Evolutionary conservation across 2,888 invertebrate genomes (phyloP), one percentile per base, ranked within the genome.

Genomic region (Ariolimax columbianus): DNA sequence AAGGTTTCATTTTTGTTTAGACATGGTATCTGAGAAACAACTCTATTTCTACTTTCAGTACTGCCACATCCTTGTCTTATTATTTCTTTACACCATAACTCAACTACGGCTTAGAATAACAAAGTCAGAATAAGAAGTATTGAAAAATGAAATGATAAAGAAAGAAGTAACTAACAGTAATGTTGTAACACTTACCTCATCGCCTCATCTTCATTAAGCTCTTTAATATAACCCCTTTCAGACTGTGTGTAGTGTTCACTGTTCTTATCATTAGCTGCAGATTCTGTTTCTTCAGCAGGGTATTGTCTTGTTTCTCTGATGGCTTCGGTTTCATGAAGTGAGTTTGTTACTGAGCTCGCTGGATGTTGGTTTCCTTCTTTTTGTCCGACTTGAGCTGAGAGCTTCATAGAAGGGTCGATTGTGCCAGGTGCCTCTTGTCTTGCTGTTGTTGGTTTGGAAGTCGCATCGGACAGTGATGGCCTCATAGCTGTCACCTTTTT

Each of bases 181-280:
- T 23, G 23, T 17, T 19, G 3, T 23, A 11, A 63, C 9, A 81
- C 77, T 86, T 87, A 90, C 90, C 77, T 88, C 33, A 89, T 17
- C 17, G 87, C 90, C 77, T 90, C 90, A 43, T 80, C 19, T 55
- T 89, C 89, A 86, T 89, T 86, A 26, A 90, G 84, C 38, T 89
- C 90, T 81, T 86, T 82, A 17, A 86, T 83, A 70, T 88, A 86
- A n/a, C 38, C 17, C 9, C 23, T 43, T n/a, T 33, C 77, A 36
- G 38, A n/a, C 36, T 59, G 78, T 4, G 55, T 63, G n/a, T 38
- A 75, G 19, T 70, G 55, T n/a, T 68, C 36, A 38, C 40, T 66
- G 43, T 33, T 23, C 30, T 11, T 26, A 0, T 33, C 36, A 51
- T 36, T n/a, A 14, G 30, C 43, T 30, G 40, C 1, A n/a, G n/a